A percentile compares a stretch with the other conserved stretches of the same genome.
Evolutionary conservation across 2,888 invertebrate species (phyloP).

Genomic region (Sarcophaga subvicina): DNA sequence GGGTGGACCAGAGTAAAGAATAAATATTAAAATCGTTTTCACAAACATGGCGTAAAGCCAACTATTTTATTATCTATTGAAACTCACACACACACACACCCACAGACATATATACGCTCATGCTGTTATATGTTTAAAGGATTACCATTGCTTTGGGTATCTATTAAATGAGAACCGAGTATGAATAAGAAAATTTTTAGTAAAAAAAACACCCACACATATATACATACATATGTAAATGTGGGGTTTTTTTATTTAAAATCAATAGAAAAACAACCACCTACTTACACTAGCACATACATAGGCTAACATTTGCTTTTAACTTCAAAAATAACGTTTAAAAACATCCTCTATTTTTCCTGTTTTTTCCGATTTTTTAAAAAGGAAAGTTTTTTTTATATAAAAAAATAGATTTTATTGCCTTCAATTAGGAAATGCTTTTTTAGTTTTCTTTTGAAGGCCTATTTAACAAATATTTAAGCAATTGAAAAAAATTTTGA

Average conservation of each 20-base stretch:
- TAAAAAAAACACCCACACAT: neutral
- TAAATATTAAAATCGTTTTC: constrained; percentile 53
- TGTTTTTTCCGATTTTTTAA: neutral
- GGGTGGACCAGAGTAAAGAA: neutral
- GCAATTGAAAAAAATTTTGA: too few species aligned
- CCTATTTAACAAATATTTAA: too few species aligned
- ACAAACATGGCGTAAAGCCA: constrained; percentile 67
- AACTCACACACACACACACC: constrained; percentile 32
- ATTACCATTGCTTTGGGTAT: neutral
- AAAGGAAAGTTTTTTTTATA: neutral
- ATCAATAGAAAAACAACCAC: neutral
- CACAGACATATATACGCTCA: neutral
- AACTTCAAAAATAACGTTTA: neutral
- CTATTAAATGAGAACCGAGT: neutral
- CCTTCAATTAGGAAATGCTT: too few species aligned
- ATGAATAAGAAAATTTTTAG: neutral
- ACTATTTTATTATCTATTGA: constrained; percentile 61
- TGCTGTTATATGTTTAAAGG: neutral
- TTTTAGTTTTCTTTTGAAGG: too few species aligned
- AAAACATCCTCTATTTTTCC: neutral
- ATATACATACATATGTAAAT: neutral
- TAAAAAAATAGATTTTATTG: too few species aligned
- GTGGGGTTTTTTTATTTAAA: neutral
- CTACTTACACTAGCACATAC: constrained; percentile 2
- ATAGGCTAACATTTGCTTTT: neutral